phyloP scores from a whole-genome alignment of 2,113 vertebrate species.

The Trachemys scripta region DNA sequence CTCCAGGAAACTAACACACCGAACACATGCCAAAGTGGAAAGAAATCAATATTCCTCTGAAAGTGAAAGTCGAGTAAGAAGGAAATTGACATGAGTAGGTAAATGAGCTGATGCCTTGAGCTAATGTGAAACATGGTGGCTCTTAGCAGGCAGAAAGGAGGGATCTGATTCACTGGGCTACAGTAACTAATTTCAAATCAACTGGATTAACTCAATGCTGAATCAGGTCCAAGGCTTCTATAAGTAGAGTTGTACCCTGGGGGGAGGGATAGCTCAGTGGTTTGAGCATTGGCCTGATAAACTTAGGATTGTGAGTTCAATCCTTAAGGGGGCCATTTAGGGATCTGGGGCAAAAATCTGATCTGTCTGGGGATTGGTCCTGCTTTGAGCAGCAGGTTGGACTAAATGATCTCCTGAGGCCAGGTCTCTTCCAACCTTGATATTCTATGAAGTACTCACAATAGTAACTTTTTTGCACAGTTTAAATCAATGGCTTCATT shows the following conservation, averaged over 20 bases:
- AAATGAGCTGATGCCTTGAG: neutral
- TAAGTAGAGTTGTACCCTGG: neutral
- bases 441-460: slow-evolving; percentile 3
- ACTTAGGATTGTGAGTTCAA: no score
- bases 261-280: no score
- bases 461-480: neutral
- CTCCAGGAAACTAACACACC: slow-evolving; percentile 41
- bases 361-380: no score
- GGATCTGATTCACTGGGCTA: neutral
- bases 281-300: no score
- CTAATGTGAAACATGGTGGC: neutral
- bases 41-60: neutral
- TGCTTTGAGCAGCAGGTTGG: no score
- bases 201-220: neutral
- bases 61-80: neutral
- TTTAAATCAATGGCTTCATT: neutral
- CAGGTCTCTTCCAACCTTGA: no score
- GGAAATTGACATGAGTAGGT: neutral
- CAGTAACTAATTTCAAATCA: neutral
- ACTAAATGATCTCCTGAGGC: no score
- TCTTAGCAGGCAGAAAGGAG: neutral
- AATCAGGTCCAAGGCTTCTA: slow-evolving; percentile 47
- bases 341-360: no score
- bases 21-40: neutral
- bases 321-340: no score